These are phyloP conservation scores for Martes martes DNA, from an alignment of 2,113 vertebrate genomes.

Conservation along the genomic window DNA sequence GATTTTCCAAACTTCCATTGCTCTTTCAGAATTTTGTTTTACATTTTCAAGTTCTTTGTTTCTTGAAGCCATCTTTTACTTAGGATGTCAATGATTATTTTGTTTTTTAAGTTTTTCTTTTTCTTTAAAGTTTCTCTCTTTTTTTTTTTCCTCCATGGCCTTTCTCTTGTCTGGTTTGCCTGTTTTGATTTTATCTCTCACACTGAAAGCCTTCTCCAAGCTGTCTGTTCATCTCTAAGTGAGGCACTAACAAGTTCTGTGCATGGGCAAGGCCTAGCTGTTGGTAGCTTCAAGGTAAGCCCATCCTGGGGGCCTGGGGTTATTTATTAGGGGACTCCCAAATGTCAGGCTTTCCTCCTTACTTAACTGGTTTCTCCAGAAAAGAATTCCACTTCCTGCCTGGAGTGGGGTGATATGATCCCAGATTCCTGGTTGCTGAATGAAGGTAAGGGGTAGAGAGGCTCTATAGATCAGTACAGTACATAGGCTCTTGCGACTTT, in stretches of 20 bases:
- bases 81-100: not conserved
- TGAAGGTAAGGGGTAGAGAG: not conserved
- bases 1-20: not conserved
- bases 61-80: not conserved
- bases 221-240: not conserved
- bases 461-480: not conserved
- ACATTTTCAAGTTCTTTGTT: not conserved
- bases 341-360: not conserved
- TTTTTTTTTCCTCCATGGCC: too few species aligned
- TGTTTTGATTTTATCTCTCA: not conserved
- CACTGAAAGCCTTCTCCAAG: not conserved
- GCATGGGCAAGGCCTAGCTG: not conserved
- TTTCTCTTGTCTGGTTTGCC: not conserved
- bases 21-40: not conserved
- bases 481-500: not conserved
- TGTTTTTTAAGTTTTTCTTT: not conserved
- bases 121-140: too few species aligned
- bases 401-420: not conserved
- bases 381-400: not conserved
- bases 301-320: not conserved
- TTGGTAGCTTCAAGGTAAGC: not conserved
- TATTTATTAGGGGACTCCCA: not conserved
- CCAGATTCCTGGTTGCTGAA: not conserved
- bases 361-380: not conserved
- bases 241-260: not conserved